Evolutionary conservation across 2,888 invertebrate species (phyloP), one percentile per base, ranked within the genome.

Genomic region (Tromatobia lineatoria): DNA sequence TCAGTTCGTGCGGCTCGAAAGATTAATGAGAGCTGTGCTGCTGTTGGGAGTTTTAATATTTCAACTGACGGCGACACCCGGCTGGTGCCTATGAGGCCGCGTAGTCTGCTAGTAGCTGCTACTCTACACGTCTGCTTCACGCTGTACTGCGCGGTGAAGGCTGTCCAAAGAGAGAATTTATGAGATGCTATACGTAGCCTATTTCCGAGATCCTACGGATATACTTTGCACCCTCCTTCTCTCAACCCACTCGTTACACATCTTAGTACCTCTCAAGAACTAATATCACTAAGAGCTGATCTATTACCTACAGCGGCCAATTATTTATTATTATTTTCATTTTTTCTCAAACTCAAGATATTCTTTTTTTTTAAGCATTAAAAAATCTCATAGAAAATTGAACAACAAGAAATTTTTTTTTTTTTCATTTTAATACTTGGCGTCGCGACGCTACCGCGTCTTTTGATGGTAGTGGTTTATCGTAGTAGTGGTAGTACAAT

Each of bases 11-110:
- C 25, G 61, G 29, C 75, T 38, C 50, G 47, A 67, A 82, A 82
- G 82, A 82, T 82, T 82, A 82, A 82, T 59, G 82, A 82, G 77
- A 23, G 50, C 50, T 71, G 59, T 20, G 71, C 25, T 61, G 52
- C 52, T 69, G 69, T 78, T 34, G 70, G 23, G 66, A 75, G 78
- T 80, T 82, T 86, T 82, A 84, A 84, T 84, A 86, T 80, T 82
- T 82, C 78, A 83, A 79, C 66, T 69, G 74, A 80, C 80, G 70
- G 70, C 78, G 83, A 84, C 84, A 80, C 69, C 74, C 47, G 80
- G 69, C 74, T 78, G 64, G 34, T 66, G 73, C 77, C 29, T 57
- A 38, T 67, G n/a, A 61, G n/a, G 47, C 11, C 29, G 75, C 64
- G 50, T 29, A 74, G 61, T 29, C 47, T 45, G 47, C 20, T 15